Evolutionary conservation across 2,888 invertebrate species (phyloP), one percentile per base, ranked within the genome.

Genomic region (Dinocampus coccinellae): DNA sequence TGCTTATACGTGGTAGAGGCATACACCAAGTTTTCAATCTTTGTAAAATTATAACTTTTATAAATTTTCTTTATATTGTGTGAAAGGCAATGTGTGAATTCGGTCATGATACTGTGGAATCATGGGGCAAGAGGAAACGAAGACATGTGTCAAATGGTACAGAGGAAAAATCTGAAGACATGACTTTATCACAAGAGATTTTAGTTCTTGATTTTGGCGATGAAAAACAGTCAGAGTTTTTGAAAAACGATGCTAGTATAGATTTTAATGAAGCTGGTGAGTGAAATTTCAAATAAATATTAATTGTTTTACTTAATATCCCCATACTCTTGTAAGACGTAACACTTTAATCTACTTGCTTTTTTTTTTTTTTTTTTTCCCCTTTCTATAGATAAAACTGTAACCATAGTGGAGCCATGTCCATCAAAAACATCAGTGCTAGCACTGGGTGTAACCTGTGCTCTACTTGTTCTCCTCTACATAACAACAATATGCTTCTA

Each of bases 151-250:
- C 89, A 33, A 92, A 91, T 79, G 88, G 90, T 36, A 91, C 91
- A 52, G 92, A 92, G 78, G 91, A 92, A 75, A 90, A 90, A 76
- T 92, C 92, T 70, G 94, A 94, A 79, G 95, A 95, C 82, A 97
- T 97, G 96, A 97, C 96, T 77, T 91, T 97, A 75, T 97, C 97
- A 55, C 97, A 97, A 88, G 97, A 97, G 89, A 97, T 97, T 83
- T 90, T 97, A 24, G 97, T 97, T 2, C 89, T 97, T 78, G 97
- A 97, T 90, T 95, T 96, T 82, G 97, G 96, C 63, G 97, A 97
- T 88, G 96, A 97, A 76, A 91, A 93, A 80, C 95, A 95, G 87
- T 92, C 92, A 63, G 95, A 95, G 77, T 95, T 93, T 89, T 90
- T 95, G 78, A 93, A 93, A 84, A 92, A 90, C 75, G 95, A 95